These are phyloP conservation scores for Cynocephalus volans DNA, from an alignment of 2,113 vertebrate genomes.

Conservation along the genomic window DNA sequence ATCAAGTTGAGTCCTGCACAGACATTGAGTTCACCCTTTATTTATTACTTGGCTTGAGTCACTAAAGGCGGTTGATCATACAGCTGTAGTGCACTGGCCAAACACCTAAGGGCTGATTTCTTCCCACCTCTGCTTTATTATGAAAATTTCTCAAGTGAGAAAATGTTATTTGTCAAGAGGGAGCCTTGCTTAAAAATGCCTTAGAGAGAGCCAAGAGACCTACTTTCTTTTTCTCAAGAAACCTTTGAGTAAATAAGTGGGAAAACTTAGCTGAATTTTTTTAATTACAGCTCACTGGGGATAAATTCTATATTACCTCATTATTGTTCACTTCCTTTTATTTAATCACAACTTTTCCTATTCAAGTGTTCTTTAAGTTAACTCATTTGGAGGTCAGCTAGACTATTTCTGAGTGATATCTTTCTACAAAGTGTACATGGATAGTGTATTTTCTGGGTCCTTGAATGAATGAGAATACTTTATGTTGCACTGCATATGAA, in stretches of 20 bases:
- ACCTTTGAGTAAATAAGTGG: slow-evolving; percentile 29
- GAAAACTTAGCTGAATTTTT: slow-evolving; percentile 12
- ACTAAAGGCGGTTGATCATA: slow-evolving; percentile 55
- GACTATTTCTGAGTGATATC: background rate
- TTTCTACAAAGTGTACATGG: background rate
- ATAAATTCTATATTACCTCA: background rate
- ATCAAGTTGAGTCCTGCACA: slow-evolving; percentile 74
- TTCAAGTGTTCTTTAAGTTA: slow-evolving; percentile 13
- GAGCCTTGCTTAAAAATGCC: slow-evolving; percentile 31
- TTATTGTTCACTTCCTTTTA: background rate
- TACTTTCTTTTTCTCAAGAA: slow-evolving; percentile 59
- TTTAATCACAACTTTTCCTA: slow-evolving; percentile 22
- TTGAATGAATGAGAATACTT: slow-evolving; percentile 30
- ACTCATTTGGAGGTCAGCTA: slow-evolving; percentile 44
- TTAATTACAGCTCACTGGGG: background rate
- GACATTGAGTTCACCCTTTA: slow-evolving; percentile 47
- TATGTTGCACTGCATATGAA: background rate
- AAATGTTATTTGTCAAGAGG: slow-evolving; percentile 54
- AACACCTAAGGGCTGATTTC: slow-evolving; percentile 56
- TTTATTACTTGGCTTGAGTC: slow-evolving; percentile 70
- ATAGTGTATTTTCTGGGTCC: background rate
- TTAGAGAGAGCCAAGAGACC: background rate
- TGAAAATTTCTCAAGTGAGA: slow-evolving; percentile 68
- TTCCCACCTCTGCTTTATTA: slow-evolving; percentile 43
- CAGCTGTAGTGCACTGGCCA: background rate